Evolutionary conservation across 2,888 invertebrate genomes (phyloP).

Genomic region (Eustalomyia histrio): DNA sequence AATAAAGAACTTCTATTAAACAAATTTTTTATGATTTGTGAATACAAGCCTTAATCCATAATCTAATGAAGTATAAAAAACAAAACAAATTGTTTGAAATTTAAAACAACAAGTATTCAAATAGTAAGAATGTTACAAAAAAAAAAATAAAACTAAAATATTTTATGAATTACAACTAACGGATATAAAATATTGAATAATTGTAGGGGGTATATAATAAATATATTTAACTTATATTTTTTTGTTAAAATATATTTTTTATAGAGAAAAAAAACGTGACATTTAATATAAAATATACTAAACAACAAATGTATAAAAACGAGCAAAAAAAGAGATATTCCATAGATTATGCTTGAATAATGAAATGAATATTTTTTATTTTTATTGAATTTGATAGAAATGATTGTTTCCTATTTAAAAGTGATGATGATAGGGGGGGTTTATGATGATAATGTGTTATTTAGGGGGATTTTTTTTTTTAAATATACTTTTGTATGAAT

Average conservation of each 20-base stretch:
- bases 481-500: not conserved
- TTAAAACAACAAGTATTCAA: not conserved
- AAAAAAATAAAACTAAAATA: conserved; percentile 11
- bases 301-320: conserved; percentile 9
- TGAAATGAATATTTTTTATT: not conserved
- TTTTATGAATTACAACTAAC: conserved; percentile 22
- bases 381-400: not conserved
- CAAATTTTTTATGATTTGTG: too few relatives aligned
- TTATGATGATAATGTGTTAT: conserved; percentile 3
- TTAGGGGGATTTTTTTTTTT: not conserved
- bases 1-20: too few relatives aligned
- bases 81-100: not conserved
- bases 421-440: not conserved
- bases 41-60: too few relatives aligned
- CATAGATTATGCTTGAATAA: conserved; percentile 1
- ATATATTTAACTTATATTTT: conserved; percentile 17
- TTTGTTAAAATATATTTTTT: not conserved
- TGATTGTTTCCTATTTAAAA: not conserved
- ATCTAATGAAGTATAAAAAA: conserved; percentile 6
- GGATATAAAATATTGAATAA: conserved; percentile 6
- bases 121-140: not conserved
- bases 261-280: conserved; percentile 1
- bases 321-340: conserved; percentile 22
- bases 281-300: conserved; percentile 3
- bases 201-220: not conserved